Evolutionary conservation across 2,113 vertebrate genomes (phyloP).

Genomic region (Accipiter virgatus): DNA sequence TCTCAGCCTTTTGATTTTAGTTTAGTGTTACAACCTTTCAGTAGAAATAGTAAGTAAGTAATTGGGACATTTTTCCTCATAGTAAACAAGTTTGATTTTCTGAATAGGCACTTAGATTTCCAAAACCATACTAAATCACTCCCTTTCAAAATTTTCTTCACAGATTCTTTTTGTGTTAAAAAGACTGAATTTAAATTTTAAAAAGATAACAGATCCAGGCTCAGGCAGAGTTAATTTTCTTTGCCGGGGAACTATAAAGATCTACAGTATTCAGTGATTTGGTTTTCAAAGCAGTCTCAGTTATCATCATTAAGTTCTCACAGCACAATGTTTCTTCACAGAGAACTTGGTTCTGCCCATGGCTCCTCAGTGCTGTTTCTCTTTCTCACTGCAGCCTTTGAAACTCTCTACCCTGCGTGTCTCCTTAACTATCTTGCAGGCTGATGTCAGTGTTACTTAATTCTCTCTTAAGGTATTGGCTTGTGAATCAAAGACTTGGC

Average conservation of each 20-base stretch:
- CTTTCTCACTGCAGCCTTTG: background rate
- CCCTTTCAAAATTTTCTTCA: background rate
- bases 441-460: background rate
- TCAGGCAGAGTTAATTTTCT: background rate
- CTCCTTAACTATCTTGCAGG: background rate
- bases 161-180: background rate
- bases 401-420: background rate
- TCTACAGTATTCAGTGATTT: background rate
- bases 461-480: background rate
- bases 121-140: background rate
- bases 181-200: background rate
- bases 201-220: background rate
- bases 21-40: background rate
- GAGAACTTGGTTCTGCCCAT: background rate
- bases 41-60: background rate
- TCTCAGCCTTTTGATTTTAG: background rate
- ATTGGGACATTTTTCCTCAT: background rate
- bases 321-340: background rate
- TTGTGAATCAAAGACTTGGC: background rate
- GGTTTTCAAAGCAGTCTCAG: background rate
- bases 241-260: background rate
- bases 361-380: background rate
- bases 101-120: background rate
- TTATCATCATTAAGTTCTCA: background rate
- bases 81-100: background rate